phyloP scores from a whole-genome alignment of 2,888 invertebrate genomes.

The Agonopterix arenella region DNA sequence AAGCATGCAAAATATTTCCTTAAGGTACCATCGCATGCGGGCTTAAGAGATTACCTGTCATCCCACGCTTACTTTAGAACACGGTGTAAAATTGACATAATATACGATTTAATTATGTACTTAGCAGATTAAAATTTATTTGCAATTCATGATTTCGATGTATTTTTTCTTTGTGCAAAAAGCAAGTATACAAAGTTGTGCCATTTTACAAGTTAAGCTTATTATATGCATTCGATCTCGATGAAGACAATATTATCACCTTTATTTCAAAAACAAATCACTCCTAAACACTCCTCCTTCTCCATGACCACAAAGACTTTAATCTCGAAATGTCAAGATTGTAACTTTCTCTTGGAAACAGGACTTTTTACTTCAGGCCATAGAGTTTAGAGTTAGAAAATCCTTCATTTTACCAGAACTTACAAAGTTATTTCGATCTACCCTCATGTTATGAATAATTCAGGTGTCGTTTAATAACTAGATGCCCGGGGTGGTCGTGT shows the following conservation, averaged over 20 bases:
- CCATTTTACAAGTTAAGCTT: too few relatives aligned
- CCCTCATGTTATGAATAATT: conserved; percentile 70
- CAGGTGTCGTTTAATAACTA: conserved; percentile 69
- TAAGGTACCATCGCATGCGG: too few relatives aligned
- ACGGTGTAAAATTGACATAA: too few relatives aligned
- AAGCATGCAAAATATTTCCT: too few relatives aligned
- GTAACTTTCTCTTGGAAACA: conserved; percentile 16
- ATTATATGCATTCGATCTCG: too few relatives aligned
- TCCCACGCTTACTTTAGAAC: too few relatives aligned
- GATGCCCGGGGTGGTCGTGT: conserved; percentile 23
- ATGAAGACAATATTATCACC: not conserved
- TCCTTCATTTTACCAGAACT: conserved; percentile 25
- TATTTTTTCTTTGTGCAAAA: too few relatives aligned
- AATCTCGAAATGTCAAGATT: conserved; percentile 7
- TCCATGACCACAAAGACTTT: conserved; percentile 2
- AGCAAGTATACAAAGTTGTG: too few relatives aligned
- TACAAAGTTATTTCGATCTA: conserved; percentile 53
- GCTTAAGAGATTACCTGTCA: too few relatives aligned
- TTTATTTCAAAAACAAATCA: not conserved
- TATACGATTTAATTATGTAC: too few relatives aligned
- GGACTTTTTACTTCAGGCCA: conserved; percentile 24
- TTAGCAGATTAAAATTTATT: too few relatives aligned
- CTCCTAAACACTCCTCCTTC: conserved; percentile 2
- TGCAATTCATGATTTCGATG: too few relatives aligned
- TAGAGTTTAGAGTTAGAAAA: conserved; percentile 46